Conservation (phyloP, 2,797 vertebrate species). For the Tangara arthus region DNA sequence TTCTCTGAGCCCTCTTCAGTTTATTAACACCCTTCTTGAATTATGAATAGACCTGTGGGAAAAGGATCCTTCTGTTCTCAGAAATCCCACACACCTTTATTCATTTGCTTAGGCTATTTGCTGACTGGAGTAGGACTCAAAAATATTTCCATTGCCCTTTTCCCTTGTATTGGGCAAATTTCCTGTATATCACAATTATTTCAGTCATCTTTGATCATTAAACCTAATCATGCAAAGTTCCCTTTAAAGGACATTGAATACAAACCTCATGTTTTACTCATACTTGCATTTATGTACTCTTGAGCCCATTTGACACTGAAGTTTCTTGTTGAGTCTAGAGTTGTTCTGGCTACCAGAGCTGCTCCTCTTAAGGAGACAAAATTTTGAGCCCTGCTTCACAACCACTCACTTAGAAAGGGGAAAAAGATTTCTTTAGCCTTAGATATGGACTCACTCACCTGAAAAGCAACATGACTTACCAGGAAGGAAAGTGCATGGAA, state of each 20-base stretch:
- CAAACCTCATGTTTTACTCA: neutral
- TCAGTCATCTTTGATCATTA: neutral
- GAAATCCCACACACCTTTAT: neutral
- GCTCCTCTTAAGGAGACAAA: neutral
- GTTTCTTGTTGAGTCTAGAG: neutral
- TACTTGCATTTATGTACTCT: neutral
- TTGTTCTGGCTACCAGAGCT: neutral
- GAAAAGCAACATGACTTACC: neutral
- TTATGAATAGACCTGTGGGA: neutral
- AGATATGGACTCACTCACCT: neutral
- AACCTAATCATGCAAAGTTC: neutral
- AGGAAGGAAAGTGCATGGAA: neutral
- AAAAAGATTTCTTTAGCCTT: neutral
- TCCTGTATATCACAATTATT: neutral
- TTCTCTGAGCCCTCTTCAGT: neutral
- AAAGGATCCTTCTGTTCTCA: neutral
- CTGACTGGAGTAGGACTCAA: neutral
- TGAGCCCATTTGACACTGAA: neutral
- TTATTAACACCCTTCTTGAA: neutral
- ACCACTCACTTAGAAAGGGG: neutral
- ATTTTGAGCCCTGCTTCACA: neutral
- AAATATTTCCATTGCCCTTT: neutral
- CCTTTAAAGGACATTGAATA: neutral
- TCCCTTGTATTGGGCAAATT: neutral
- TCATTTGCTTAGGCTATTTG: neutral